Conservation (phyloP, 2,113 vertebrate species). For the Clarias magur region DNA sequence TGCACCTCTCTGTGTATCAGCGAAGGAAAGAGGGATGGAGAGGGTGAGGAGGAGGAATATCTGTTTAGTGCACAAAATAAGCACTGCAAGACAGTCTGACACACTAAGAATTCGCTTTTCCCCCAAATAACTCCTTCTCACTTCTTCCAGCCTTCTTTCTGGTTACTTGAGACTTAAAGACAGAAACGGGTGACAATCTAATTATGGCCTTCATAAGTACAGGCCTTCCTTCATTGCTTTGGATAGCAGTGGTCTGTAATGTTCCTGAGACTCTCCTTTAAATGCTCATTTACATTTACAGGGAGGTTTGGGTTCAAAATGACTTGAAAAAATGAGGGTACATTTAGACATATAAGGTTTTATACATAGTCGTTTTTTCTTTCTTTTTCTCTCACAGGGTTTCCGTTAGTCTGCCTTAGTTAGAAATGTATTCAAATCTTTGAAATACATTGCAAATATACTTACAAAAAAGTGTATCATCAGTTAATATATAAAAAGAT, state of each 20-base stretch:
- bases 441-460: too few relatives aligned
- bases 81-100: conserved; percentile 43
- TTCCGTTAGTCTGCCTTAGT: too few relatives aligned
- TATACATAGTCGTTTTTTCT: too few relatives aligned
- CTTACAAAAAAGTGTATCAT: too few relatives aligned
- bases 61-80: conserved; percentile 62
- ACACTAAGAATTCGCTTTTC: conserved; percentile 10
- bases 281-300: neutral
- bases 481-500: too few relatives aligned
- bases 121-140: conserved; percentile 38
- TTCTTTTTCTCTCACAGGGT: too few relatives aligned
- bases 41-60: conserved; percentile 24
- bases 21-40: neutral
- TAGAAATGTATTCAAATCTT: too few relatives aligned
- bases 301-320: conserved; percentile 1
- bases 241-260: neutral
- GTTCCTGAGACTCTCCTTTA: conserved; percentile 15
- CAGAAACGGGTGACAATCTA: conserved; percentile 41
- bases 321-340: neutral
- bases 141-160: conserved; percentile 24
- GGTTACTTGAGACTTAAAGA: conserved; percentile 41
- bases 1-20: conserved; percentile 63
- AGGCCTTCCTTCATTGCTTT: conserved; percentile 8
- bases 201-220: conserved; percentile 33
- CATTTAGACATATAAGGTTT: too few relatives aligned